These are phyloP conservation scores for Toxotes chatareus DNA, from an alignment of 2,113 vertebrate genomes.

Conservation along the genomic window DNA sequence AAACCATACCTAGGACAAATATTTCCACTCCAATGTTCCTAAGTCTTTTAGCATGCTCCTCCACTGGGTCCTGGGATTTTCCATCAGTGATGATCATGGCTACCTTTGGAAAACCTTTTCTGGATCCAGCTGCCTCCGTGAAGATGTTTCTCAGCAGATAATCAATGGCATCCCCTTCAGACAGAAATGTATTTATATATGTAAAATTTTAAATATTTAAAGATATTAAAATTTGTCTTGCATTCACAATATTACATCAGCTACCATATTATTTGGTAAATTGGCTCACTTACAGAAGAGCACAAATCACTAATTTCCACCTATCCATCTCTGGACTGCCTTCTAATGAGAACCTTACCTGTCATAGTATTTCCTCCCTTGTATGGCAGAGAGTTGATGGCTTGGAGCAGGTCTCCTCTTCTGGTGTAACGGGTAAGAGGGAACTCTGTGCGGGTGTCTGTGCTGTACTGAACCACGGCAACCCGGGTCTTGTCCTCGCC, in stretches of 20 bases:
- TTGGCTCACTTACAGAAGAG: neutral
- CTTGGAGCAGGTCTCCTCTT: constrained; percentile 90
- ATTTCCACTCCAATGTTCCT: constrained; percentile 95
- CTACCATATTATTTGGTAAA: neutral
- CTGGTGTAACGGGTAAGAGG: constrained; percentile 90
- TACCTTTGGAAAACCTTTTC: constrained; percentile 95
- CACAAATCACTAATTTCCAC: neutral
- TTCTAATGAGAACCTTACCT: constrained; percentile 76
- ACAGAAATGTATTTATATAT: constrained; percentile 14
- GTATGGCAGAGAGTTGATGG: constrained; percentile 95
- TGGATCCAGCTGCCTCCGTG: constrained; percentile 90
- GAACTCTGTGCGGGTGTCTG: constrained; percentile 98
- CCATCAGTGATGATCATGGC: constrained; percentile 99
- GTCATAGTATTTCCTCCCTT: constrained; percentile 99
- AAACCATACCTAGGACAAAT: constrained; percentile 94
- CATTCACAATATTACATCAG: neutral
- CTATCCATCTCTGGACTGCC: neutral
- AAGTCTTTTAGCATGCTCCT: constrained; percentile 92
- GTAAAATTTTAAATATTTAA: neutral
- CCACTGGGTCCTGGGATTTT: constrained; percentile 97
- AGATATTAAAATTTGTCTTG: neutral
- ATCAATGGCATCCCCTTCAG: constrained; percentile 94
- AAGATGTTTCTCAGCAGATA: constrained; percentile 94
- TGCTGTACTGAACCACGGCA: constrained; percentile 96
- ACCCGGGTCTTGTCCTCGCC: constrained; percentile 94